Evolutionary conservation across 2,797 vertebrate species (phyloP), one percentile per base, ranked within the genome.

Genomic region (Siniperca obscura): DNA sequence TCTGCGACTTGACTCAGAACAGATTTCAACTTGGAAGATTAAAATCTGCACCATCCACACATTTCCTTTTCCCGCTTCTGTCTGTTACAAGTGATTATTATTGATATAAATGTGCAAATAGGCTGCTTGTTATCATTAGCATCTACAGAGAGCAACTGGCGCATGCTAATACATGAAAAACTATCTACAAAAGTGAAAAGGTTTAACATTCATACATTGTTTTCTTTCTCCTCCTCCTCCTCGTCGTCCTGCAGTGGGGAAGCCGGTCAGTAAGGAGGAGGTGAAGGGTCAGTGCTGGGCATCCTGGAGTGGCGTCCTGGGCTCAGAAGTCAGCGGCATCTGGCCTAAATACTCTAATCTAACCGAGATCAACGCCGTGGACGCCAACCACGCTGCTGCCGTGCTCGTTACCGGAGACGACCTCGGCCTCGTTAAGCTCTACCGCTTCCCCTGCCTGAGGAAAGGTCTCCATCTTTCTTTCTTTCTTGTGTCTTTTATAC

Each of bases 301-400:
- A 4, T 97, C 98, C 0, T 99, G 98, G 98, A 99, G 97, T 0
- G 96, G 97, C 42, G 96, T 98, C 79, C 93, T 97, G 66, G 98
- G 98, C 12, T 90, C 97, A 0, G 98, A 99, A 95, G 98, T 98
- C 85, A 97, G 91, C 69, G 98, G 97, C 50, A 97, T 99, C 93
- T 98, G 98, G 97, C 97, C 97, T 7, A 99, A 99, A 76, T 99
- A 99, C 75, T 96, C 96, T 0, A 94, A 96, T 0, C 56, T 96
- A 4, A 97, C 91, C 0, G 96, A 97, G 74, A 93, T 98, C 89
- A 99, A 98, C 81, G 98, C 97, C 2, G 97, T 98, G 91, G 97
- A 98, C 36, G 97, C 97, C 55, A 99, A 98, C 90, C 97, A 97
- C 81, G 95, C 74, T 55, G 97, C 96, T 10, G 96, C 96, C 0